These are phyloP conservation scores for Nomada goodeniana DNA, from an alignment of 2,888 invertebrate genomes.

Conservation along the genomic window DNA sequence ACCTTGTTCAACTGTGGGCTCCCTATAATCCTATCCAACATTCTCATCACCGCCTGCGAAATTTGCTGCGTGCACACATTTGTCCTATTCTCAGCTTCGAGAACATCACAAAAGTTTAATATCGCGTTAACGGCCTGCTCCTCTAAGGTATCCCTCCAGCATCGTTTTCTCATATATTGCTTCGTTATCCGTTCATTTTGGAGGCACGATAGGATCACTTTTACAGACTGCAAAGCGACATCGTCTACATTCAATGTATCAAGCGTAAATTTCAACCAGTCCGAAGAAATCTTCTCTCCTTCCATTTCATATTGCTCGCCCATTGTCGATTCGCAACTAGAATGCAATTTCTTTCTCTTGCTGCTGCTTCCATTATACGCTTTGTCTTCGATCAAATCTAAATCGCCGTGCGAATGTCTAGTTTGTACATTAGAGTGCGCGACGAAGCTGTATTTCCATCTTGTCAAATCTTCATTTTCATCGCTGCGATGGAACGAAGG, in stretches of 20 bases:
- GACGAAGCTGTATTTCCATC: not conserved
- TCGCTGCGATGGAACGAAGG: not conserved
- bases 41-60: conserved; percentile 12
- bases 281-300: conserved; percentile 33
- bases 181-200: conserved; percentile 20
- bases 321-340: not conserved
- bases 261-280: conserved; percentile 44
- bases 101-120: conserved; percentile 53
- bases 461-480: not conserved
- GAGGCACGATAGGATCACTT: conserved; percentile 47
- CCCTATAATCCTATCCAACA: conserved; percentile 29
- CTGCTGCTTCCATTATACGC: not conserved
- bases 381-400: not conserved
- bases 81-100: conserved; percentile 45
- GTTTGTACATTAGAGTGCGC: not conserved
- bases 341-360: conserved; percentile 12
- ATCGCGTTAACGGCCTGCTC: conserved; percentile 60
- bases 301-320: not conserved
- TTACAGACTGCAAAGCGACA: conserved; percentile 45
- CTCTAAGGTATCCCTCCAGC: conserved; percentile 77
- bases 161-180: conserved; percentile 40
- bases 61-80: conserved; percentile 43
- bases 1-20: conserved; percentile 45
- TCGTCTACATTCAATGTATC: conserved; percentile 41
- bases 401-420: not conserved